Evolutionary conservation across 2,113 vertebrate genomes (phyloP).

Genomic region (Rhea pennata): DNA sequence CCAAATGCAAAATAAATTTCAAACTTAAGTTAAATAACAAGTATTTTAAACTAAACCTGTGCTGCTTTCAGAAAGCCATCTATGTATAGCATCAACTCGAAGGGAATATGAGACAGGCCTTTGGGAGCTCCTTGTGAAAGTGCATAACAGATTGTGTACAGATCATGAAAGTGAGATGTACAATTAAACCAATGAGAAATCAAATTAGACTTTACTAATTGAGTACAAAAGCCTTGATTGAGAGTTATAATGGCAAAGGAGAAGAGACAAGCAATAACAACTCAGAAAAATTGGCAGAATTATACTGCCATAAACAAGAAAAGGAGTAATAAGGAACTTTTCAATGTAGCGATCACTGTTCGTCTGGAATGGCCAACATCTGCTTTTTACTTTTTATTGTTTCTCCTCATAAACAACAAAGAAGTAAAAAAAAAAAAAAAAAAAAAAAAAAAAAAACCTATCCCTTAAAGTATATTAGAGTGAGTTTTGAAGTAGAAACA

Average conservation of each 20-base stretch:
- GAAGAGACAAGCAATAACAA: background rate
- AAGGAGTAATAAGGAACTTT: background rate
- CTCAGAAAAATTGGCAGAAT: background rate
- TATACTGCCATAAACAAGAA: background rate
- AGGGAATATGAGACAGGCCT: background rate
- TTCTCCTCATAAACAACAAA: background rate
- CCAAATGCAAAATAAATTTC: background rate
- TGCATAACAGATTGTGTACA: background rate
- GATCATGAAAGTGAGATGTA: background rate
- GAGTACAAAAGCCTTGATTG: constrained; percentile 9
- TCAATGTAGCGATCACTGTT: background rate
- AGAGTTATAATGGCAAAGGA: background rate
- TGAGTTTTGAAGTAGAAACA: background rate
- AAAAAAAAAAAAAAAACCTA: background rate
- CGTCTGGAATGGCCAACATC: background rate
- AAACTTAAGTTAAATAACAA: background rate
- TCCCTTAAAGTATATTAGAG: background rate
- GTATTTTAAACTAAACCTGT: background rate
- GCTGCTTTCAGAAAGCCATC: background rate
- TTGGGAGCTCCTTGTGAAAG: background rate
- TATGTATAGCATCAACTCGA: background rate
- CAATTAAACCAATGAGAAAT: constrained; percentile 23
- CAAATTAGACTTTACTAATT: constrained; percentile 30
- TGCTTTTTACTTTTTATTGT: background rate
- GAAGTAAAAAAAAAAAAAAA: background rate